A percentile compares a stretch with the other conserved stretches of the same genome.
Evolutionary conservation across 2,888 invertebrate species (phyloP).

Genomic region (Troides helena): DNA sequence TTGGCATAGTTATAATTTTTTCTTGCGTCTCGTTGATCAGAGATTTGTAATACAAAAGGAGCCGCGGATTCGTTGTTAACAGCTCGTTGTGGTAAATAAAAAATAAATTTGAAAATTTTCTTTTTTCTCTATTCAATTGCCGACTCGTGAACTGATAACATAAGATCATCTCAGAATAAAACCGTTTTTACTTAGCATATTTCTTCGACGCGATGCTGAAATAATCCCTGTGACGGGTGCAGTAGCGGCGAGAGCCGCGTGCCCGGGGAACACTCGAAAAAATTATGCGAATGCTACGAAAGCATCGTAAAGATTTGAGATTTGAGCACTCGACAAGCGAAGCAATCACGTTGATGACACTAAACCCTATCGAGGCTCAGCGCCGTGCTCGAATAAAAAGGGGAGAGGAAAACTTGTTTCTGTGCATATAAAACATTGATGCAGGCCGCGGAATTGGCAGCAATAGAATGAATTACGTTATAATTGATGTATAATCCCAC

Average conservation of each 20-base stretch:
- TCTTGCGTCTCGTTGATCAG: too few relatives aligned
- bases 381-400: not conserved
- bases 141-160: conserved; percentile 23
- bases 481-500: too few relatives aligned
- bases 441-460: not conserved
- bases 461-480: too few relatives aligned
- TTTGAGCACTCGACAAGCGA: conserved; percentile 25
- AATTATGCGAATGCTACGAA: conserved; percentile 26
- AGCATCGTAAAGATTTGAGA: conserved; percentile 28
- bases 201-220: not conserved
- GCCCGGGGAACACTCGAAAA: conserved; percentile 1
- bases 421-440: not conserved
- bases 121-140: conserved; percentile 19
- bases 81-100: conserved; percentile 7
- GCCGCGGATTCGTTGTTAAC: too few relatives aligned
- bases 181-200: conserved; percentile 26
- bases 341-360: conserved; percentile 26
- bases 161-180: conserved; percentile 26
- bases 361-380: conserved; percentile 18
- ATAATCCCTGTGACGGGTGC: not conserved
- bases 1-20: too few relatives aligned
- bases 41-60: too few relatives aligned
- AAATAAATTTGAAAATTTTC: conserved; percentile 7
- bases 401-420: conserved; percentile 1
- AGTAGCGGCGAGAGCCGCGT: not conserved